Conservation (phyloP, 2,797 vertebrate genomes). For the Smutsia temminckii region DNA sequence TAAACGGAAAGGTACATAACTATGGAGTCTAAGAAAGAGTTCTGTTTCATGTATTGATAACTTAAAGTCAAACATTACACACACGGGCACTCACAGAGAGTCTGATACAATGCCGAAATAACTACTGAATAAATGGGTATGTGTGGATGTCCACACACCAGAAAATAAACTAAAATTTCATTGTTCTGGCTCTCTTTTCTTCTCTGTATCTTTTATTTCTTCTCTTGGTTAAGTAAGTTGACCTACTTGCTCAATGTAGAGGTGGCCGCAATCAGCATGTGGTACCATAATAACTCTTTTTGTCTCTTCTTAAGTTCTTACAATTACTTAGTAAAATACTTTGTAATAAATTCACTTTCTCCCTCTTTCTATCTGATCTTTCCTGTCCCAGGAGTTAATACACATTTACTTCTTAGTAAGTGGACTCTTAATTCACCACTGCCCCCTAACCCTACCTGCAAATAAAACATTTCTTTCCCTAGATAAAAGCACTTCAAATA, state of each 20-base stretch:
- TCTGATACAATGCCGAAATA: neutral
- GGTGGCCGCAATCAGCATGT: neutral
- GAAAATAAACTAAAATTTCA: neutral
- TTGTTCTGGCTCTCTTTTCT: neutral
- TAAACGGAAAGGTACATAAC: neutral
- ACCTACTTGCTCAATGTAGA: neutral
- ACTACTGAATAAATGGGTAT: neutral
- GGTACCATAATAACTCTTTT: neutral
- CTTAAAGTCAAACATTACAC: neutral
- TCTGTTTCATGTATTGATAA: neutral
- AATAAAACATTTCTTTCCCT: neutral
- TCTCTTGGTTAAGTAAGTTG: neutral
- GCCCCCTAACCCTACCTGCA: neutral
- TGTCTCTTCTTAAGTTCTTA: neutral
- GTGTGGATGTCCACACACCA: neutral
- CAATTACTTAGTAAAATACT: conserved; percentile 14
- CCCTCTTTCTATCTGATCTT: conserved; percentile 21
- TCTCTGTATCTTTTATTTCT: neutral
- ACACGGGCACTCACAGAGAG: neutral
- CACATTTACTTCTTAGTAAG: conserved; percentile 13
- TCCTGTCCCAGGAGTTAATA: conserved; percentile 29
- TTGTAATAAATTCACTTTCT: conserved; percentile 51
- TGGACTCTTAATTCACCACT: neutral
- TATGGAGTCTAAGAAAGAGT: neutral
- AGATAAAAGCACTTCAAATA: conserved; percentile 16